These are phyloP conservation scores for Muscicapa comitata DNA, from an alignment of 2,797 vertebrate genomes.

Conservation along the genomic window DNA sequence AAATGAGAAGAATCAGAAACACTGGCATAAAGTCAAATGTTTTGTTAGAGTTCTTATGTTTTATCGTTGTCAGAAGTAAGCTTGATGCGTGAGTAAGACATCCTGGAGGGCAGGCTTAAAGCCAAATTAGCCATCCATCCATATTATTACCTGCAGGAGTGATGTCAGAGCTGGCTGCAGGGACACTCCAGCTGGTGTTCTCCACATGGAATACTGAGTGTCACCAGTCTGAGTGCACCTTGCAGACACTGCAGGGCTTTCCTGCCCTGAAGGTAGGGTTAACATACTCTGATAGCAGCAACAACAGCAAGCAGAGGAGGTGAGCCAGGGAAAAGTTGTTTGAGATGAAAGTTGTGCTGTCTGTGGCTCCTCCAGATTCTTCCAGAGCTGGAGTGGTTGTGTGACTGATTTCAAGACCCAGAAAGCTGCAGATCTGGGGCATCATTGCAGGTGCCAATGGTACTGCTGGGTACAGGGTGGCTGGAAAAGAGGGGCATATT, in stretches of 20 bases:
- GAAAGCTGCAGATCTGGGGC: background rate
- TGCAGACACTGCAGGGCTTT: background rate
- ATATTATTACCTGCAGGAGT: background rate
- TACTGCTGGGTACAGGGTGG: background rate
- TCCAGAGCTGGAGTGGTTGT: background rate
- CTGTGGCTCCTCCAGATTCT: background rate
- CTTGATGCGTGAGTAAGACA: background rate
- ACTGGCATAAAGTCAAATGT: background rate
- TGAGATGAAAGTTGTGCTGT: background rate
- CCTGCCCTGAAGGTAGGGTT: background rate
- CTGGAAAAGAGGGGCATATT: background rate
- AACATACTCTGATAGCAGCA: background rate
- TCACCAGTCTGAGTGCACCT: background rate
- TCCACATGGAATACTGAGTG: background rate
- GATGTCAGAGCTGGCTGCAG: background rate
- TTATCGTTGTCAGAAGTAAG: background rate
- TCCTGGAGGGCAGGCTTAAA: background rate
- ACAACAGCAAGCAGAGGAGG: background rate
- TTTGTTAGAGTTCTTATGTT: background rate
- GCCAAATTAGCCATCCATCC: background rate
- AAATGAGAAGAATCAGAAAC: background rate
- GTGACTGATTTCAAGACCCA: background rate
- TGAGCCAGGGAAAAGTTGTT: background rate
- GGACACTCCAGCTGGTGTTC: background rate
- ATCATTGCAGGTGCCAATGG: background rate